Base-by-base conservation (phyloP, 2,113 vertebrate species). In the Gallinago paraguaiae region DNA sequence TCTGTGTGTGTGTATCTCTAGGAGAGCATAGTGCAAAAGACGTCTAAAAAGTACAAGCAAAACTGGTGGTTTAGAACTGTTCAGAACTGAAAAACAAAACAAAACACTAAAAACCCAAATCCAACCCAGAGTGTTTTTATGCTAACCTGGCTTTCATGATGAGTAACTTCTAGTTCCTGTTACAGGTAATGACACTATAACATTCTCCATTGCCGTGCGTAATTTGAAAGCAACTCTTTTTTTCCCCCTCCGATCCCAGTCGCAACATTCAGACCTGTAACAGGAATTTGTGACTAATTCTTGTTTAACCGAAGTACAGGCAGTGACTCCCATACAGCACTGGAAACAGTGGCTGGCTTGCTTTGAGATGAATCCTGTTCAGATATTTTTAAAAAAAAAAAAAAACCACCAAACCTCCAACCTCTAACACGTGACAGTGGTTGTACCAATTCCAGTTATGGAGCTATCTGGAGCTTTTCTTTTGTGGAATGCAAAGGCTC, bases 111-210 rank as follows among this genome's bases (percentile, higher is more conserved):
- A 41, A 64, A 64, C 11, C 22, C 5, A 15, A 50, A 20, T 9
- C 13, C 27, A 23, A 57, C 25, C 22, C 17, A 14, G 8, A 24
- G 14, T 53, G 23, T 65, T 69, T 82, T 86, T 82, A 19, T 56
- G 37, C n/a, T 88, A n/a, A 7, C 43, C 67, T 88, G 31, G 24
- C 64, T 84, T 84, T 84, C 63, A 17, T 39, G 45, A 51, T 64
- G 27, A 75, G 27, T 86, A 56, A 39, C 41, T 91, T 94, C n/a
- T 50, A 63, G 30, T 82, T 94, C 72, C 46, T 63, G 23, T 78
- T 91, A 68, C 56, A 89, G 35, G 10, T 69, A 70, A 63, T 33
- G 51, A 78, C 12, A 17, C 25, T 64, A 4, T 50, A 67, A 88
- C 87, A 59, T 87, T 13, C 17, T 84, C 25, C 46, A 3, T 30